Conservation (phyloP, 2,797 vertebrate species). For the Gambelia wislizenii region DNA sequence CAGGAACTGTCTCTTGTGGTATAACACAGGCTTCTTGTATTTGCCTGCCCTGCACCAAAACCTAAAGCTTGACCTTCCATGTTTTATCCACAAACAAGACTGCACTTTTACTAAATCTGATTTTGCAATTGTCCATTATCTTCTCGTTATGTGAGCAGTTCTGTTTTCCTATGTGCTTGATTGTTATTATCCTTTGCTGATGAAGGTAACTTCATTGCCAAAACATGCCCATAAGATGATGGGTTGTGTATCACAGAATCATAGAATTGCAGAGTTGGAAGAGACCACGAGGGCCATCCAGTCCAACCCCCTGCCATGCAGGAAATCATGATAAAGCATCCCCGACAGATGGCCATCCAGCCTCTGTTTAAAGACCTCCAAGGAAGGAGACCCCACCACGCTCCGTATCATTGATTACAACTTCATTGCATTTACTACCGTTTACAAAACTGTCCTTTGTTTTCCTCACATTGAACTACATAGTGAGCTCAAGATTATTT, state of each 20-base stretch:
- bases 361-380: no score
- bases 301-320: no score
- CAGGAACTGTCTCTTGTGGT: background rate
- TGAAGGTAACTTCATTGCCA: background rate
- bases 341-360: no score
- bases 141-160: background rate
- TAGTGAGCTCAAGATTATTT: no score
- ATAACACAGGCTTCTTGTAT: background rate
- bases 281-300: no score
- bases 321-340: no score
- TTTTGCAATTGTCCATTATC: background rate
- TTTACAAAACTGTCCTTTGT: no score
- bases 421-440: background rate
- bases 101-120: background rate
- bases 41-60: background rate
- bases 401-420: background rate
- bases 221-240: background rate
- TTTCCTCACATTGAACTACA: background rate
- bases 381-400: no score
- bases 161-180: background rate
- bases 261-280: no score
- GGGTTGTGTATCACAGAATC: no score
- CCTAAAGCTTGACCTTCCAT: background rate
- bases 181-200: background rate
- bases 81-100: background rate